Conservation (phyloP, 2,113 vertebrate species). For the Bubalus kerabau region DNA sequence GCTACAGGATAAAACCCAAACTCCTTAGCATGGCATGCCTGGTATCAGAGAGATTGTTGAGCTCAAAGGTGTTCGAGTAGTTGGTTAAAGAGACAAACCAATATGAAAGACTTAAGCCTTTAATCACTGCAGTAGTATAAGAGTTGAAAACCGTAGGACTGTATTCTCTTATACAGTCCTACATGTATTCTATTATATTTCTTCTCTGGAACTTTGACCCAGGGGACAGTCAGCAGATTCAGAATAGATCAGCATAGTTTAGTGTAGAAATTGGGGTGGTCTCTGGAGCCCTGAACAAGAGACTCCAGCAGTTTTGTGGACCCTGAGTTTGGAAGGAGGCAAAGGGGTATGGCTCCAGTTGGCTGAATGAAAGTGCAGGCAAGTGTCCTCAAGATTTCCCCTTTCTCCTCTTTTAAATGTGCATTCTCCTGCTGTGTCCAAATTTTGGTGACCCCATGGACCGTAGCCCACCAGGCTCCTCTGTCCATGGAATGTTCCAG, state of each 20-base stretch:
- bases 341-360: not conserved
- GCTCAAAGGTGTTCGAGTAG: not conserved
- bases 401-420: not conserved
- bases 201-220: not conserved
- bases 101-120: not conserved
- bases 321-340: not conserved
- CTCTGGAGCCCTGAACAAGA: not conserved
- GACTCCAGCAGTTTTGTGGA: not conserved
- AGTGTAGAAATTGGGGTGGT: not conserved
- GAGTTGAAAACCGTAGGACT: not conserved
- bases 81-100: not conserved
- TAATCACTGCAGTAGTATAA: not conserved
- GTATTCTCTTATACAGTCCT: too few species aligned
- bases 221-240: not conserved
- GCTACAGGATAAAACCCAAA: not conserved
- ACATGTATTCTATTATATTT: not conserved
- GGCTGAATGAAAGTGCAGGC: not conserved
- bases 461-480: not conserved
- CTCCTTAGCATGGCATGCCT: not conserved
- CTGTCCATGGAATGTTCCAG: not conserved
- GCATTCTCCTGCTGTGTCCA: not conserved
- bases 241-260: not conserved
- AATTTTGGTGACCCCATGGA: not conserved
- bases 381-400: not conserved
- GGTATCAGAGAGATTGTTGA: not conserved